Base-by-base conservation (phyloP, 2,113 vertebrate genomes). In the Anarhynchus alexandrinus region DNA sequence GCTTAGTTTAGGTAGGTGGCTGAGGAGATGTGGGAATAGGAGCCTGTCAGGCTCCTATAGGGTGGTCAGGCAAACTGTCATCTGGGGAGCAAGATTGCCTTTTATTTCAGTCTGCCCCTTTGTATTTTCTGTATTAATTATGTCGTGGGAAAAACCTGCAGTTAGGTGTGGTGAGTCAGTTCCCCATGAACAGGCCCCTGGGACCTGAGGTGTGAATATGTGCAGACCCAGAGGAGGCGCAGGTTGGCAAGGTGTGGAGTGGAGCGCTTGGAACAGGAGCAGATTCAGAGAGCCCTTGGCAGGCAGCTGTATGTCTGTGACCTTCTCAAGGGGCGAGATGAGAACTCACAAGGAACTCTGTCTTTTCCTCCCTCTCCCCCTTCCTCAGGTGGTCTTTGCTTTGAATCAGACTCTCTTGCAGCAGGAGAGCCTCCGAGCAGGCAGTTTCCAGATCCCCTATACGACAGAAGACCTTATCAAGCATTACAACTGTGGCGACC, bases 401-500 rank as follows among this genome's bases (percentile, higher is more conserved):
- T 98, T 99, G 98, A 99, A 99, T 97, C 99, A 99, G 98, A 99
- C 98, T 52, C 97, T 99, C 88, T 95, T 99, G 80, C 98, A 99
- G 96, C 98, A 99, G 97, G 98, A 99, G 94, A 99, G 98, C 82
- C 95, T 99, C 38, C 86, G 98, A 66, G 98, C 98, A 5, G 99
- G 99, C 79, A 98, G 98, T 91, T 97, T 99, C 22, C 98, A 98
- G 97, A 98, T 98, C 47, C 98, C 98, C 2, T 99, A 98, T 96
- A 98, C 98, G 23, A 99, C 98, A 2, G 98, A 99, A 92, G 98
- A 99, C 85, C 98, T 99, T 90, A 99, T 99, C 98, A 98, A 98
- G 88, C 99, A 99, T 98, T 99, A 98, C 97, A 99, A 98, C 98
- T 99, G 99, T 93, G 98, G 99, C 40, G 98, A 99, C 96, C 98